phyloP scores from a whole-genome alignment of 2,888 invertebrate genomes.

The Therioaphis trifolii region DNA sequence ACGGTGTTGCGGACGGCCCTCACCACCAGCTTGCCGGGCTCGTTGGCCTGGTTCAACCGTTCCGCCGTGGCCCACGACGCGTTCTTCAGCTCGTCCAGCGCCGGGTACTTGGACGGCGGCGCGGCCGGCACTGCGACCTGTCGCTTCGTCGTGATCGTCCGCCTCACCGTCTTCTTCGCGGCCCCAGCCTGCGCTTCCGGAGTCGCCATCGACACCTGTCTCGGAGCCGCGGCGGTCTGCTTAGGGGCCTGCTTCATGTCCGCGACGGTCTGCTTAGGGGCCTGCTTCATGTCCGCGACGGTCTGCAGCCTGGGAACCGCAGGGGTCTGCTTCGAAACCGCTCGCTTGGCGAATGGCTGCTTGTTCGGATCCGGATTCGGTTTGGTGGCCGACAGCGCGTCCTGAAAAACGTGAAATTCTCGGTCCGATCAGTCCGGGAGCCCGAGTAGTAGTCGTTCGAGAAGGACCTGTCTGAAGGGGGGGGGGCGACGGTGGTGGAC shows the following conservation, averaged over 20 bases:
- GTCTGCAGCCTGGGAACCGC: not conserved
- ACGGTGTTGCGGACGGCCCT: not conserved
- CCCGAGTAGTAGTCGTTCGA: too few relatives aligned
- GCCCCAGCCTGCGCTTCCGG: too few relatives aligned
- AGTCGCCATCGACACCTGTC: not conserved
- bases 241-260: not conserved
- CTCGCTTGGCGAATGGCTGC: not conserved
- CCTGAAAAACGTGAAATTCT: slow-evolving; percentile 18
- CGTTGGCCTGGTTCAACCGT: not conserved
- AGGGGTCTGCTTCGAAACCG: not conserved
- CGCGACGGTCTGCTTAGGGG: too few relatives aligned
- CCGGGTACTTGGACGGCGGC: not conserved
- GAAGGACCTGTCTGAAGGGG: too few relatives aligned
- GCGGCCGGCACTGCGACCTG: not conserved
- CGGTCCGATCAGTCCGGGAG: too few relatives aligned
- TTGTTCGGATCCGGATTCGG: too few relatives aligned
- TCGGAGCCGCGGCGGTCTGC: not conserved
- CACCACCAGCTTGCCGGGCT: not conserved
- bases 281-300: not conserved
- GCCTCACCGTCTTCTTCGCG: not conserved
- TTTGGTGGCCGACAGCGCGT: not conserved
- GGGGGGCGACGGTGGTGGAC: too few relatives aligned
- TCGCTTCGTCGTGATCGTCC: too few relatives aligned
- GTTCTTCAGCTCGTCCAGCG: not conserved
- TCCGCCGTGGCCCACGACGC: not conserved